Conservation (phyloP, 1,140 invertebrate species). For the Drosophila cardini region DNA sequence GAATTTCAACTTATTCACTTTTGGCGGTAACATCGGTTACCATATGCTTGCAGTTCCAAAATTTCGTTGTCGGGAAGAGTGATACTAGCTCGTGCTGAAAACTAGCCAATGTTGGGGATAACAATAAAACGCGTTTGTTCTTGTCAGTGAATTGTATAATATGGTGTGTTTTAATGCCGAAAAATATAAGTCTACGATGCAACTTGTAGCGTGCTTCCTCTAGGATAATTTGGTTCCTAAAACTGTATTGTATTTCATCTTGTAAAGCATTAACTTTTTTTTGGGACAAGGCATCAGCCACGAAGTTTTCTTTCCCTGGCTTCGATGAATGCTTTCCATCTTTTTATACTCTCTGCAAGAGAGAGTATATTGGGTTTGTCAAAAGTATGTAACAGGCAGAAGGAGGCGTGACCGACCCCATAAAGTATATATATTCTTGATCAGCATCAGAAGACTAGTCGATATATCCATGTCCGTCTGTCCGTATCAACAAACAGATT, state of each 20-base stretch:
- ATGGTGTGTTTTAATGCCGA: neutral
- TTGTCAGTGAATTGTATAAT: neutral
- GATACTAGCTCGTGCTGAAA: neutral
- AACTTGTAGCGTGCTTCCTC: neutral
- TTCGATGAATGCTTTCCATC: too few species aligned
- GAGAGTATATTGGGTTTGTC: too few species aligned
- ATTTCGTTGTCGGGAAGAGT: neutral
- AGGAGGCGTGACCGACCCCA: too few species aligned
- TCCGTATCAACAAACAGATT: too few species aligned
- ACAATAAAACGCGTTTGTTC: neutral
- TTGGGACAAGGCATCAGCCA: too few species aligned
- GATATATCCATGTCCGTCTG: too few species aligned
- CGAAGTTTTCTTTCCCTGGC: too few species aligned
- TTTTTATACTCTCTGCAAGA: too few species aligned
- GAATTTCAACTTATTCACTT: neutral
- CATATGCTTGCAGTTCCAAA: constrained; percentile 9
- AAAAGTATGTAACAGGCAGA: too few species aligned
- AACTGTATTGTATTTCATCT: neutral
- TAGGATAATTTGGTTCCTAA: neutral
- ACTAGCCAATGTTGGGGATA: neutral
- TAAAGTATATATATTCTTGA: too few species aligned
- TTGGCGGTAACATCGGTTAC: neutral
- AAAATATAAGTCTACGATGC: neutral
- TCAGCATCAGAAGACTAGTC: too few species aligned
- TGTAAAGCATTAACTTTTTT: neutral